Base-by-base conservation (phyloP, 2,797 vertebrate species). In the Paedocypris micromegethes region DNA sequence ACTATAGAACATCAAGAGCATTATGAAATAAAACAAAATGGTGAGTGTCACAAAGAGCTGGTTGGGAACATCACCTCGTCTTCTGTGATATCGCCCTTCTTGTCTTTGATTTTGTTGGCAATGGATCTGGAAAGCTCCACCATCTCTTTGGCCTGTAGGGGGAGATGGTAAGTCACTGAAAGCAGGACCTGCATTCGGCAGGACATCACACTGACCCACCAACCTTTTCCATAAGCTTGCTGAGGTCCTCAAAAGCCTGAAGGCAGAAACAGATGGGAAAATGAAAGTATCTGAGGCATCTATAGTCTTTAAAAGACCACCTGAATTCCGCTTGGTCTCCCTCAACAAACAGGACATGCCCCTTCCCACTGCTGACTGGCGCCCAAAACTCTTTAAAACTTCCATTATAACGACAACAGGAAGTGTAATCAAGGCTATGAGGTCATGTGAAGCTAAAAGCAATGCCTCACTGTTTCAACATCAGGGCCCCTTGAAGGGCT, bases 211-310 rank as follows among this genome's bases (percentile, higher is more conserved):
- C 5, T 5, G 3, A 51, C 46, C 41, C 53, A 45, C 46, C 1
- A 9, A 50, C 97, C 94, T 99, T 99, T 76, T 94, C 90, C 97
- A 99, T 98, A 50, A 99, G 88, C 76, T 99, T 94, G 86, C 93
- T 98, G 72, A 99, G 95, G 78, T 99, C 97, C 83, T 97, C 96
- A 88, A 99, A 99, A 54, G 97, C 96, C 97, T 99, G 85, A 75
- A 87, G 86, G 47, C 50, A 79, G 83, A 83, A 62, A 70, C 0
- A 70, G 39, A 59, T 7, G 58, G 41, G 44, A 50, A 44, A 5
- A 8, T 64, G 50, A 64, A 56, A 69, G 4, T 42, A 68, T 5
- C 41, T 50, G 38, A 59, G 42, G 37, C 38, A 41, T n/a, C 9
- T 23, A 23, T 23, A 1, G 23, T 9, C 8, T 53, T 47, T 54